Conservation (phyloP, 64 coral and sea anemone species). For the Pachyseris speciosa region DNA sequence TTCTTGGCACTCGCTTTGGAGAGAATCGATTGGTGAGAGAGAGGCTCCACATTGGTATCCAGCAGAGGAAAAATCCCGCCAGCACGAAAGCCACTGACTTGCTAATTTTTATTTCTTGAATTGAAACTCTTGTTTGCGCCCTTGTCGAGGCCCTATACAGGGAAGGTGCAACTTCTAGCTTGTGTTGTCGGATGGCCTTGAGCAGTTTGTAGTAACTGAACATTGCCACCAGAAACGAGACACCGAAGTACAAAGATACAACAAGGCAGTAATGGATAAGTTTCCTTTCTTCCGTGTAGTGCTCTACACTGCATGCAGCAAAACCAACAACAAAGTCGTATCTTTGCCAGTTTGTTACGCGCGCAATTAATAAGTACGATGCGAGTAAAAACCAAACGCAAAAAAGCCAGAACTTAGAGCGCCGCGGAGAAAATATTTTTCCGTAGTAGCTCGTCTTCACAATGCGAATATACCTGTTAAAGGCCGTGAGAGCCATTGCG, state of each 20-base stretch:
- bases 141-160: background rate
- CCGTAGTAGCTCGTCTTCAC: constrained; percentile 56
- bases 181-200: background rate
- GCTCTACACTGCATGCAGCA: background rate
- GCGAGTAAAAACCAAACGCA: background rate
- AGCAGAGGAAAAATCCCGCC: background rate
- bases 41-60: constrained; percentile 20
- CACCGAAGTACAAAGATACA: background rate
- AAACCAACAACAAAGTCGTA: constrained; percentile 15
- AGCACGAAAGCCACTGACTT: background rate
- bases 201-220: constrained; percentile 3
- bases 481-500: constrained; percentile 52
- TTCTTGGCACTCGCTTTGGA: background rate
- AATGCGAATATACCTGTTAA: constrained; percentile 80
- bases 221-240: background rate
- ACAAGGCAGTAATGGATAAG: constrained; percentile 10
- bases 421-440: constrained; percentile 52
- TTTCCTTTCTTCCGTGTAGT: constrained; percentile 8
- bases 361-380: background rate
- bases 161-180: background rate
- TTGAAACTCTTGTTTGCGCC: background rate
- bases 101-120: constrained; percentile 12
- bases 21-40: background rate
- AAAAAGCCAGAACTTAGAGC: background rate
- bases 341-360: background rate